Evolutionary conservation across 2,888 invertebrate species (phyloP), one percentile per base, ranked within the genome.

Genomic region (Iphiclides podalirius): DNA sequence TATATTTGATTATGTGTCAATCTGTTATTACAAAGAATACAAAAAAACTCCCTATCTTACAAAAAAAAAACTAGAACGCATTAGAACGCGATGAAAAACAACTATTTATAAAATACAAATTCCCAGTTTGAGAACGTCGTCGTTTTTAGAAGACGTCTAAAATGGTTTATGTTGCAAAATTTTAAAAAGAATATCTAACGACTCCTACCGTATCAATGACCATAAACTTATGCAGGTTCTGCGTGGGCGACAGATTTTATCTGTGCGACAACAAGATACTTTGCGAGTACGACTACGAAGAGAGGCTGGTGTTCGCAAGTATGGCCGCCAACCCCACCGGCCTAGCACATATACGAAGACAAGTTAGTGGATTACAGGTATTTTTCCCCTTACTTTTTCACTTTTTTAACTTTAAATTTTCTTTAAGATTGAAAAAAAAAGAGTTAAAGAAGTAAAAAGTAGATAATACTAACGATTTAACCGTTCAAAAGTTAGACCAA

Each of bases 281-380:
- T 38, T 97, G 97, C 89, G 96, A 97, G 82, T 96, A 96, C 85
- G 97, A 97, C 86, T 97, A 97, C 81, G 96, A 97, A 73, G 97
- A 97, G 81, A 86, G 96, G 66, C 91, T 96, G 82, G 95, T 96
- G 67, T 96, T 96, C 75, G 96, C 96, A 43, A 95, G 94, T 77
- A 94, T 96, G 93, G 94, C 95, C 6, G 93, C 94, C 75, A 95
- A 95, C 80, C 95, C 96, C 54, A 94, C 94, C 70, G 95, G 95
- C 60, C 90, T 96, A 72, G 95, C 96, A 50, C 96, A 96, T 84
- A 94, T 96, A 84, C 91, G 94, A 87, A 92, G 94, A 85, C 94
- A 94, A 91, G 94, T 94, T 88, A 93, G 92, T 84, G 93, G 91
- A 66, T 82, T 92, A 71, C 92, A 92, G 90, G 90, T 90, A 60